Base-by-base conservation (phyloP, 2,888 invertebrate genomes). In the Tineola bisselliella region DNA sequence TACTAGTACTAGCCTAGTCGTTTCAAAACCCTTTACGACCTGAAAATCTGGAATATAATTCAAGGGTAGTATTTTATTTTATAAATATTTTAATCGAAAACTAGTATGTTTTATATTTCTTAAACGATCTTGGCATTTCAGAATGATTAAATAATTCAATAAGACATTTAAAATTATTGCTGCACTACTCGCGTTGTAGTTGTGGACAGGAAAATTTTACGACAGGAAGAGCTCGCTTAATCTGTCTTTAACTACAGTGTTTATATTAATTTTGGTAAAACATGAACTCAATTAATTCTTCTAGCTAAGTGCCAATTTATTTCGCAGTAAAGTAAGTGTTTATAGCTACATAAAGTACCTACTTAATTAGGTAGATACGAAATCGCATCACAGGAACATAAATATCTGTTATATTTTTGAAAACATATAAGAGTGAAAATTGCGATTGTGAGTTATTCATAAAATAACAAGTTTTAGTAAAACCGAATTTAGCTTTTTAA, bases 111-210 rank as follows among this genome's bases (percentile, higher is more conserved):
- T 15, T 17, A 43, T 13, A 15, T 48, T 48, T 48, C n/a, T 48
- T 38, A 17, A 17, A 13, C 48, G 48, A 15, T 48, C 48, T 48
- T 48, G 48, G 48, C 48, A 48, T 48, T 48, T 15, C n/a, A 48
- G 48, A 48, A 48, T 48, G 48, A 48, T 48, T 48, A 48, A 48
- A 48, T 48, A 48, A 15, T 48, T 17, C 48, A 48, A 48, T 48
- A 48, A 48, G 48, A 48, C 48, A 48, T 48, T 17, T 17, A 48
- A 48, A 48, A n/a, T 48, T 48, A 48, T 48, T 6, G 3, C 48
- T 17, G 48, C n/a, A 17, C 17, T 48, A 48, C 48, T 48, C 17
- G 15, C 6, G 17, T 48, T 48, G 15, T 48, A 48, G 48, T 17
- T 48, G 48, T 48, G 13, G 48, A 48, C 48, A 48, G 48, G 48